A percentile compares a stretch with the other conserved stretches of the same genome.
phyloP scores from a whole-genome alignment of 2,797 vertebrate genomes.

The Epinephelus malabaricus region DNA sequence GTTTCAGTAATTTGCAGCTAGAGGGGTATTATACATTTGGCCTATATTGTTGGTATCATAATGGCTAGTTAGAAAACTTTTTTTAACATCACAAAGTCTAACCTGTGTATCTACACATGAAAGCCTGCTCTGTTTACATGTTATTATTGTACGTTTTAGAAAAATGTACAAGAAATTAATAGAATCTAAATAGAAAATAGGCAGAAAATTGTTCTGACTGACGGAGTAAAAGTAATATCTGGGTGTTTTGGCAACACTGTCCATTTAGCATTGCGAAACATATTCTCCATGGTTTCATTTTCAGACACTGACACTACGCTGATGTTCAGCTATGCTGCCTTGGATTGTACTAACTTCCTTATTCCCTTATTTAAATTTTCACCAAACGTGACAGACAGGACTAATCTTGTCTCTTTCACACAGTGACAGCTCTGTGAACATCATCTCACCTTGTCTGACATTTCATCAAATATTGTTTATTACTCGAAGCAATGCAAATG shows the following conservation, averaged over 20 bases:
- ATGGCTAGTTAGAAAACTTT: neutral
- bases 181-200: neutral
- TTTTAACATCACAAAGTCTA: neutral
- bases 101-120: neutral
- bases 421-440: slow-evolving; percentile 12
- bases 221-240: no score
- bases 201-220: neutral
- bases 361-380: slow-evolving; percentile 15
- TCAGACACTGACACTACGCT: neutral
- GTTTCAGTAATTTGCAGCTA: neutral
- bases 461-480: slow-evolving; percentile 17
- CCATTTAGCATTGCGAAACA: neutral
- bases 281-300: slow-evolving; percentile 11
- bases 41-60: neutral
- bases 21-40: neutral
- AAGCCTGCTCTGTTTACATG: neutral
- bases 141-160: neutral
- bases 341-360: neutral
- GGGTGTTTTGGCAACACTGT: no score
- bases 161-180: neutral
- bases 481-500: slow-evolving; percentile 4
- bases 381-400: neutral
- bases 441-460: slow-evolving; percentile 16
- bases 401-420: neutral
- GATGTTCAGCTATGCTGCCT: neutral